Conservation (phyloP, 2,888 invertebrate species). For the Siphlonurus alternatus region DNA sequence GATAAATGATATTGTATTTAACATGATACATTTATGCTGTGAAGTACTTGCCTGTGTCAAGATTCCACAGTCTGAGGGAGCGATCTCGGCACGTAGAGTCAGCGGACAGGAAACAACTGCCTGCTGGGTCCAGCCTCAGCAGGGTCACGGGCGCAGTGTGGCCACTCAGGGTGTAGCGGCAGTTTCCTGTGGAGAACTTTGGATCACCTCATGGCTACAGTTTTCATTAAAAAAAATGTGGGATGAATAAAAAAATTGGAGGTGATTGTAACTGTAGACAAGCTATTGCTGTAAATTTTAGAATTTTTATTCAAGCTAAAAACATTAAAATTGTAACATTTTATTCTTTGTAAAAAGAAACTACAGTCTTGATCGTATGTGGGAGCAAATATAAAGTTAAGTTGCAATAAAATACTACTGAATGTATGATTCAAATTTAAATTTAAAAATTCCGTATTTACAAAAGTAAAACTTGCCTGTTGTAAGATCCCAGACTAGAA, state of each 20-base stretch:
- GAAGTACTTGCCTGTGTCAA: slow-evolving; percentile 43
- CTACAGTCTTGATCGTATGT: no score
- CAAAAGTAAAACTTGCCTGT: slow-evolving; percentile 36
- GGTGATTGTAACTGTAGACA: background rate
- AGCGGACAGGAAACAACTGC: slow-evolving; percentile 54
- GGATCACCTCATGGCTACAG: slow-evolving; percentile 10
- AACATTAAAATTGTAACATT: no score
- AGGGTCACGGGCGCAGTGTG: slow-evolving; percentile 62
- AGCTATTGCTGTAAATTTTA: background rate
- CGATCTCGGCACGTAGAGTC: slow-evolving; percentile 54
- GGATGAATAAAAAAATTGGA: background rate
- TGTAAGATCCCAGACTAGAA: slow-evolving; percentile 72
- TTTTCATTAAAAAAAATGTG: background rate
- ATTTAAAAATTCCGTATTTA: background rate
- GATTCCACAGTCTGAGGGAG: slow-evolving; percentile 66
- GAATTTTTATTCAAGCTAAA: no score
- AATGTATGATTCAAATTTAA: background rate
- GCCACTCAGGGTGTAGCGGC: slow-evolving; percentile 55
- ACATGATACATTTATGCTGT: background rate
- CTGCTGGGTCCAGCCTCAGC: slow-evolving; percentile 53
- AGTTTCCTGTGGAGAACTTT: slow-evolving; percentile 40
- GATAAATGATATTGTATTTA: no score
- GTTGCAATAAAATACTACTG: no score
- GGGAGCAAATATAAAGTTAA: no score
- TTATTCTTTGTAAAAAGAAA: no score